phyloP scores from a whole-genome alignment of 2,888 invertebrate genomes.

The Calameuta filiformis region DNA sequence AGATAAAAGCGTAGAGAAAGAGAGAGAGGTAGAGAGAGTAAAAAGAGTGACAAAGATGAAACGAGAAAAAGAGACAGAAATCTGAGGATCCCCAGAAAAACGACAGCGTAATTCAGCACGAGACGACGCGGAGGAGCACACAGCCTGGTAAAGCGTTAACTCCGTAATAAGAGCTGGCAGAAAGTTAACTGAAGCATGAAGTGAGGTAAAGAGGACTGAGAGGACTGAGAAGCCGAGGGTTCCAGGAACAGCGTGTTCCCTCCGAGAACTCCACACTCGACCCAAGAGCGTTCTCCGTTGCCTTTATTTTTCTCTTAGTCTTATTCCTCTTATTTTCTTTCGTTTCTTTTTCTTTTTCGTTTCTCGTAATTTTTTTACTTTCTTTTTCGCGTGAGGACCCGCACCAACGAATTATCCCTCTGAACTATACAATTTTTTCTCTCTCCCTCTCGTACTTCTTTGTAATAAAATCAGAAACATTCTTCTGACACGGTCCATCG shows the following conservation, averaged over 20 bases:
- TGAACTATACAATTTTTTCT: conserved; percentile 2
- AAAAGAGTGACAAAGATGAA: conserved; percentile 12
- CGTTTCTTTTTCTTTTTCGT: not conserved
- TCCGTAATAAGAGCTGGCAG: conserved; percentile 51
- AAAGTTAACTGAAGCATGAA: conserved; percentile 57
- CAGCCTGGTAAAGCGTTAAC: conserved; percentile 41
- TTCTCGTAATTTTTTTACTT: not conserved
- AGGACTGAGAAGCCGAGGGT: conserved; percentile 36
- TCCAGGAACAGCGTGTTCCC: conserved; percentile 47
- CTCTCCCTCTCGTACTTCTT: conserved; percentile 4
- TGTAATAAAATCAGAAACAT: too few species aligned
- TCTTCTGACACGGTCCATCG: too few species aligned
- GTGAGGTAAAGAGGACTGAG: conserved; percentile 36
- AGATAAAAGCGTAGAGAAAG: not conserved
- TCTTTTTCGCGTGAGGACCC: not conserved
- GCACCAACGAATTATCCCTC: not conserved
- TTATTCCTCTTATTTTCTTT: not conserved
- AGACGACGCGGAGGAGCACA: not conserved
- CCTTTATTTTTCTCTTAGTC: not conserved
- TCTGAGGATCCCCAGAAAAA: not conserved
- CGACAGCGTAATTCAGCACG: not conserved
- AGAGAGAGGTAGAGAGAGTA: conserved; percentile 11
- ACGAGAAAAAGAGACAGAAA: not conserved
- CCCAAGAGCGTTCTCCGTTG: conserved; percentile 9
- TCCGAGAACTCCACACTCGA: conserved; percentile 37